phyloP scores from a whole-genome alignment of 2,113 vertebrate genomes.

The Phalacrocorax brasilianus region DNA sequence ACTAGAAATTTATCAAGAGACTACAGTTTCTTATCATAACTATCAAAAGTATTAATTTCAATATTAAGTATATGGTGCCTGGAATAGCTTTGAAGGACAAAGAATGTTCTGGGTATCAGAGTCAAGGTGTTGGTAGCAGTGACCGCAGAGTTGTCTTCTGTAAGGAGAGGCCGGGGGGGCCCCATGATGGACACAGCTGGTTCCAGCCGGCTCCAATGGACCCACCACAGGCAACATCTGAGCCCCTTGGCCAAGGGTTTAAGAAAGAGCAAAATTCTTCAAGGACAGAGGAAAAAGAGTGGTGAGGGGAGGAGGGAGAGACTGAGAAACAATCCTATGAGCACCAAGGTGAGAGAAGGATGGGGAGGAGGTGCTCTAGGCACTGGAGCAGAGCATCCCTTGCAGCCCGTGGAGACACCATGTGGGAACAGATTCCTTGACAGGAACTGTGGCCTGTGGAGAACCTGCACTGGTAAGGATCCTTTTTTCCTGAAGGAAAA shows the following conservation, averaged over 20 bases:
- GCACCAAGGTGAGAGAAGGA: not conserved
- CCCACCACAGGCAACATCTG: not conserved
- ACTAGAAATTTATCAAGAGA: not conserved
- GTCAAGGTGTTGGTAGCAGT: not conserved
- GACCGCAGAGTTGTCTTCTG: not conserved
- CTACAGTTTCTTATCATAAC: not conserved
- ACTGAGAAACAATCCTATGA: not conserved
- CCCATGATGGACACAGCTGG: rapidly evolving
- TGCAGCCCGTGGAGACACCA: not conserved
- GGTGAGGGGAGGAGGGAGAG: rapidly evolving
- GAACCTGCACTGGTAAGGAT: not conserved
- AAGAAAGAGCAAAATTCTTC: not conserved
- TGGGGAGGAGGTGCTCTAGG: not conserved
- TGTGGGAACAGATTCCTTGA: not conserved
- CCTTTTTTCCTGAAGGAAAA: not conserved
- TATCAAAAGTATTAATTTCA: not conserved
- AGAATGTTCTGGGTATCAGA: not conserved
- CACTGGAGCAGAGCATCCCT: not conserved
- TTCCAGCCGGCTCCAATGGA: not conserved
- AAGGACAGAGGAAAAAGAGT: not conserved
- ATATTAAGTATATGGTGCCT: not conserved
- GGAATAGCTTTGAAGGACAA: not conserved
- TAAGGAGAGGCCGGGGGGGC: not conserved
- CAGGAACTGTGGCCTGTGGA: not conserved
- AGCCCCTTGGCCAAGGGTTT: not conserved